Evolutionary conservation across 2,888 invertebrate genomes (phyloP).

Genomic region (Adelphocoris suturalis): DNA sequence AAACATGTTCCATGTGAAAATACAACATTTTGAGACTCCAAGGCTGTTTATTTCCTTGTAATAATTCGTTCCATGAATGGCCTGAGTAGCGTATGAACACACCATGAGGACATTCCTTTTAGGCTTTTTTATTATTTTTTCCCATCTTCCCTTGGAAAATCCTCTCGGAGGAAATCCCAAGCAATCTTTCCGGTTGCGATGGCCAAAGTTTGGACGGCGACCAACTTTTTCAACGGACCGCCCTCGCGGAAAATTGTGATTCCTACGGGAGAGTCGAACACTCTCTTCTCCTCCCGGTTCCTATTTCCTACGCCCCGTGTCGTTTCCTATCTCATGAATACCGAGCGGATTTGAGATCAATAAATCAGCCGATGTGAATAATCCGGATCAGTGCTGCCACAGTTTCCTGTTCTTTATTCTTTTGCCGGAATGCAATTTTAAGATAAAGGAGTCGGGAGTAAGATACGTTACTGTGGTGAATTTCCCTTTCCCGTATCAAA

Average conservation of each 20-base stretch:
- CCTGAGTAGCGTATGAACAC: too few species aligned
- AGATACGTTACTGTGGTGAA: too few species aligned
- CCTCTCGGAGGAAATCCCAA: neutral
- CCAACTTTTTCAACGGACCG: constrained; percentile 16
- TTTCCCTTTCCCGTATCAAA: too few species aligned
- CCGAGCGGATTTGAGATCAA: neutral
- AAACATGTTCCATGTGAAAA: too few species aligned
- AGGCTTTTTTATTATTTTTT: neutral
- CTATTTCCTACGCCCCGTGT: neutral
- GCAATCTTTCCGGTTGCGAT: constrained; percentile 14
- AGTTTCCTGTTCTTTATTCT: too few species aligned
- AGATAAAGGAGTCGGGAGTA: too few species aligned
- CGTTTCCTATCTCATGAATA: constrained; percentile 29
- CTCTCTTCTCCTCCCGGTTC: neutral
- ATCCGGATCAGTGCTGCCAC: constrained; percentile 6
- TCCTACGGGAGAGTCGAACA: neutral
- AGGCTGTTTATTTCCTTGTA: too few species aligned
- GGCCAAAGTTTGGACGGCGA: constrained; percentile 21
- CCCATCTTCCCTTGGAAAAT: neutral
- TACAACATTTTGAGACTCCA: too few species aligned
- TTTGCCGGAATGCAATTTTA: too few species aligned
- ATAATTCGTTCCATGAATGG: too few species aligned
- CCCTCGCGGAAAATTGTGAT: constrained; percentile 31
- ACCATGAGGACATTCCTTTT: too few species aligned
- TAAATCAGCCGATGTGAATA: constrained; percentile 12